Evolutionary conservation across 2,797 vertebrate genomes (phyloP), one percentile per base, ranked within the genome.

Genomic region (Eidolon dupreanum): DNA sequence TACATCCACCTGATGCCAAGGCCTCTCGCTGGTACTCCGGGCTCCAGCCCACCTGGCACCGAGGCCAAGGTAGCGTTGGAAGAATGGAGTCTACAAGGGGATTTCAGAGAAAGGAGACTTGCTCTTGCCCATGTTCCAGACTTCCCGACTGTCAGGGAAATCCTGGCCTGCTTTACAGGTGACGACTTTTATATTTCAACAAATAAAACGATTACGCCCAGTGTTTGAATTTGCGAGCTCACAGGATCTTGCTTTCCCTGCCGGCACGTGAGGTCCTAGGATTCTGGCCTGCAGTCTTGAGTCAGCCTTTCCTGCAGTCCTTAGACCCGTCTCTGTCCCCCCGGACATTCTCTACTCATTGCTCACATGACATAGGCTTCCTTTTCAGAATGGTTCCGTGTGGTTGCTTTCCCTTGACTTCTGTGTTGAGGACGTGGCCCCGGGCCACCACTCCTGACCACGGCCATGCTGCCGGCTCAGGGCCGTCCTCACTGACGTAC

Each of bases 401-500:
- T 0, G 13, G 61, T 20, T 12, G 57, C 17, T 2, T 68, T 55
- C 26, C 13, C 66, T 20, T 0, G 65, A 41, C 33, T 13, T 20
- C 17, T 8, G 49, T 1, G 53, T 19, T 19, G 33, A 49, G 49
- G 66, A 31, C 0, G 8, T 2, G 17, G 74, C 17, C 28, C 68
- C 82, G 7, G 36, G 36, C 13, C 36, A 19, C 43, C 3, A 8
- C 22, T 36, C 7, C 59, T 6, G 20, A 71, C 73, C 36, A 28
- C 51, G 31, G 89, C 13, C 22, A 1, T 9, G 53, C 41, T 46
- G 65, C n/a, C 28, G 71, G 86, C 31, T 38, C 26, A 15, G 57
- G 9, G 51, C 49, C 0, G 4, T 17, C 33, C 31, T 63, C n/a
- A 49, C 0, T 0, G 1, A 57, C n/a, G 22, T 8, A 8, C 0